phyloP scores from a whole-genome alignment of 1,140 invertebrate species.

The Bombus huntii region DNA sequence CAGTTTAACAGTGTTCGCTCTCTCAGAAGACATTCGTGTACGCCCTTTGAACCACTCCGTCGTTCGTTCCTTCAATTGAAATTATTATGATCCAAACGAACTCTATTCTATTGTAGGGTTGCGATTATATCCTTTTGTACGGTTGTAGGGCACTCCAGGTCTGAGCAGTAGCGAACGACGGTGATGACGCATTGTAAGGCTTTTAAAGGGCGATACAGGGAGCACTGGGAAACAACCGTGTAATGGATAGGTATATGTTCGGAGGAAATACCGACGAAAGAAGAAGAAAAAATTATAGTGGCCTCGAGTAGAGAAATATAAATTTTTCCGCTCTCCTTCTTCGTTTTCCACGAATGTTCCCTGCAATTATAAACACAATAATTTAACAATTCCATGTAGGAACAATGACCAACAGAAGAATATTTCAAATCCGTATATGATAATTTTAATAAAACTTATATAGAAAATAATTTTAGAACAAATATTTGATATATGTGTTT shows the following conservation, averaged over 20 bases:
- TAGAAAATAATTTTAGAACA: not conserved
- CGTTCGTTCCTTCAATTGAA: slow-evolving; percentile 73
- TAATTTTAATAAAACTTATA: not conserved
- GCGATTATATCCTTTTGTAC: slow-evolving; percentile 79
- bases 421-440: not conserved
- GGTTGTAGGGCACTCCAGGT: slow-evolving; percentile 72
- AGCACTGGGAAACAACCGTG: slow-evolving; percentile 68
- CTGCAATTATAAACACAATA: too few relatives aligned
- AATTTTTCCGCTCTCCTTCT: not conserved
- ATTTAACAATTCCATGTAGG: not conserved
- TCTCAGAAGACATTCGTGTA: slow-evolving; percentile 56
- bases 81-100: slow-evolving; percentile 79
- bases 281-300: slow-evolving; percentile 32
- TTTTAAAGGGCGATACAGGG: slow-evolving; percentile 73
- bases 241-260: slow-evolving; percentile 72
- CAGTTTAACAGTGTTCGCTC: slow-evolving; percentile 29
- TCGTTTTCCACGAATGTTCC: not conserved
- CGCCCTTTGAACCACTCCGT: slow-evolving; percentile 66
- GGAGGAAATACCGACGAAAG: slow-evolving; percentile 29
- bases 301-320: slow-evolving; percentile 23
- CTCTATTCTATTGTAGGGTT: slow-evolving; percentile 77
- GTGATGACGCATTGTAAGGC: slow-evolving; percentile 79
- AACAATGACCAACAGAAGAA: not conserved
- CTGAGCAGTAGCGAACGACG: slow-evolving; percentile 70
- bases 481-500: too few relatives aligned